Evolutionary conservation across 2,888 invertebrate species (phyloP), one percentile per base, ranked within the genome.

Genomic region (Caenorhabditis sp.): DNA sequence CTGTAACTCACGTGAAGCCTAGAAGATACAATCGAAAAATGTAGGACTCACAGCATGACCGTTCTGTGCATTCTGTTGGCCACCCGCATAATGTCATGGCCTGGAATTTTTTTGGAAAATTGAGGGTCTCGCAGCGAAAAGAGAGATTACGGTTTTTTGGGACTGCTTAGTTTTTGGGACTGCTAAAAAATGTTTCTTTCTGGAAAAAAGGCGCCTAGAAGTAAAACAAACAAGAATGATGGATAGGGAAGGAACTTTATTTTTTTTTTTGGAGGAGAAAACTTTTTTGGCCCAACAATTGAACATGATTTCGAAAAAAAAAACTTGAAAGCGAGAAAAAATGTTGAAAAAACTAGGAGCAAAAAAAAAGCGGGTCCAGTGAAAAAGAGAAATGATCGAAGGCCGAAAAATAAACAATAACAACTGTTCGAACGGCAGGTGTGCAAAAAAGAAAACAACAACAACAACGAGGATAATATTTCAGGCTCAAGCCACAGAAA

Each of bases 11-110:
- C 78, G 76, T 79, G 67, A 79, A 79, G 36, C 72, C 69, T 19
- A 79, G 66, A 4, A 79, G 67, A 66, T 79, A 79, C 10, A 79
- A 65, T 53, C 78, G 70, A 61, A 79, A 79, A 36, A 71, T 66
- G 64, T 79, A 79, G 0, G 78, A 79, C 53, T 79, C 78, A 62
- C 78, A 79, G 55, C 78, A 79, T 60, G 71, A 76, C 57, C 67
- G 53, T 63, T 79, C 74, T 19, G 69, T 71, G 62, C 78, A 79
- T 62, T 79, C 78, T 19, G 76, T 69, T 57, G 74, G 67, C 62
- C 69, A 72, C 27, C 78, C 78, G 58, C 78, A 79, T 72, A 79
- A 69, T 58, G 76, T 71, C 78, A 79, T 79, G 37, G 50, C 23
- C 55, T 55, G 55, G 12, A 55, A 55, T 21, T 21, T 23, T 23